Evolutionary conservation across 2,113 vertebrate species (phyloP).

Genomic region (Ornithorhynchus anatinus): DNA sequence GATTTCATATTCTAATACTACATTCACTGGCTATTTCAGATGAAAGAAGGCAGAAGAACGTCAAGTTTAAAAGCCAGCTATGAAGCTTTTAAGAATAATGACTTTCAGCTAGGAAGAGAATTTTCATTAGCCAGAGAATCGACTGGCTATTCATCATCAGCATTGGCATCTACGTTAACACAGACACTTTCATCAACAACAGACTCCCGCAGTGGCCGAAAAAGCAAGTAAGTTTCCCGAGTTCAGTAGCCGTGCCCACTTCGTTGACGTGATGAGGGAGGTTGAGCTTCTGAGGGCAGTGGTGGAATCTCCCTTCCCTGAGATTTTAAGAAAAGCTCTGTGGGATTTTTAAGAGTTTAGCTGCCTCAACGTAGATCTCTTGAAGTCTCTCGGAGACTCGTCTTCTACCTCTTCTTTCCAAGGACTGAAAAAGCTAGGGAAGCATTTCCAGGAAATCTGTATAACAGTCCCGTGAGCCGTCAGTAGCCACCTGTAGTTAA

Average conservation of each 20-base stretch:
- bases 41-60: slow-evolving; percentile 96
- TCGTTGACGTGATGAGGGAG: too few species aligned
- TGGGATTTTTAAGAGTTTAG: too few species aligned
- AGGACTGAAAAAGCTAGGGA: too few species aligned
- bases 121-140: slow-evolving; percentile 88
- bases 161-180: slow-evolving; percentile 92
- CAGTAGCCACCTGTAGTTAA: too few species aligned
- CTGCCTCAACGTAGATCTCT: too few species aligned
- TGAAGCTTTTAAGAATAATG: slow-evolving; percentile 98
- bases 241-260: background rate
- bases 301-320: too few species aligned
- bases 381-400: too few species aligned
- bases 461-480: too few species aligned
- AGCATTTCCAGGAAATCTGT: too few species aligned
- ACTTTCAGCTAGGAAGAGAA: slow-evolving; percentile 92
- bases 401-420: too few species aligned
- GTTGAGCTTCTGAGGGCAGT: too few species aligned
- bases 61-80: slow-evolving; percentile 97
- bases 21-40: slow-evolving; percentile 69
- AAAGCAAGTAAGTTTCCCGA: slow-evolving; percentile 88
- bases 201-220: slow-evolving; percentile 90
- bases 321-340: too few species aligned
- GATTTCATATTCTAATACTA: slow-evolving; percentile 25
- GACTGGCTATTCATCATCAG: slow-evolving; percentile 86
- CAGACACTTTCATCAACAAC: slow-evolving; percentile 86